Evolutionary conservation across 1,140 invertebrate species (phyloP).

Genomic region (Calliopsis andreniformis): DNA sequence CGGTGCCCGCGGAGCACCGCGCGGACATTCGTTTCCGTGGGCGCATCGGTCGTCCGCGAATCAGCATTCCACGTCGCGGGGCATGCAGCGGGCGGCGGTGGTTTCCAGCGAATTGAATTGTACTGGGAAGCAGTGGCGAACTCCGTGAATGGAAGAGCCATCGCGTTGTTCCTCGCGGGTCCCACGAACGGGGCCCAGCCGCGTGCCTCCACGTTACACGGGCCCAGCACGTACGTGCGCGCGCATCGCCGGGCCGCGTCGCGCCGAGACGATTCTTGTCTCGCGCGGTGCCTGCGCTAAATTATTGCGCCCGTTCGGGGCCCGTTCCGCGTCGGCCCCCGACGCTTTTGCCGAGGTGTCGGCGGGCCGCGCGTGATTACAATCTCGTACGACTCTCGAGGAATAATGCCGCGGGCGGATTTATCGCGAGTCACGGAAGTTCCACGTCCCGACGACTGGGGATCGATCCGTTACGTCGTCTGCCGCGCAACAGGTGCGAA

Average conservation of each 20-base stretch:
- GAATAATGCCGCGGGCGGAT: background rate
- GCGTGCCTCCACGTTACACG: conserved; percentile 76
- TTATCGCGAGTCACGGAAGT: too few species aligned
- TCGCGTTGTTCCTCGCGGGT: conserved; percentile 62
- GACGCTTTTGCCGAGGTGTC: conserved; percentile 47
- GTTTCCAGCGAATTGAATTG: conserved; percentile 76
- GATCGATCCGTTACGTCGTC: too few species aligned
- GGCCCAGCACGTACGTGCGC: conserved; percentile 49
- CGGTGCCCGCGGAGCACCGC: background rate
- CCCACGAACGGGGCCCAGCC: conserved; percentile 59
- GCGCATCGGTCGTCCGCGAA: conserved; percentile 39
- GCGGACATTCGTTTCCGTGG: conserved; percentile 34
- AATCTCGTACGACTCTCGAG: conserved; percentile 16
- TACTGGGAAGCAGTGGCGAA: conserved; percentile 62
- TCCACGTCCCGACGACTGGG: too few species aligned
- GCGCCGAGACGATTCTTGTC: conserved; percentile 62
- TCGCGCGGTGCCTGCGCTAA: conserved; percentile 56
- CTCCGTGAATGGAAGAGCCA: conserved; percentile 69
- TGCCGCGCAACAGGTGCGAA: background rate
- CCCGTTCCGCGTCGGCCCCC: conserved; percentile 2
- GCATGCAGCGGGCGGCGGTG: conserved; percentile 9
- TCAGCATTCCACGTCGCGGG: conserved; percentile 68
- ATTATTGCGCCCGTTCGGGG: conserved; percentile 54
- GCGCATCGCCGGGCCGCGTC: conserved; percentile 38
- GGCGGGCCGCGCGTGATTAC: conserved; percentile 45